A percentile compares a stretch with the other conserved stretches of the same genome.
These are phyloP conservation scores for Ectemnius continuus DNA, from an alignment of 2,888 invertebrate genomes.

Conservation along the genomic window DNA sequence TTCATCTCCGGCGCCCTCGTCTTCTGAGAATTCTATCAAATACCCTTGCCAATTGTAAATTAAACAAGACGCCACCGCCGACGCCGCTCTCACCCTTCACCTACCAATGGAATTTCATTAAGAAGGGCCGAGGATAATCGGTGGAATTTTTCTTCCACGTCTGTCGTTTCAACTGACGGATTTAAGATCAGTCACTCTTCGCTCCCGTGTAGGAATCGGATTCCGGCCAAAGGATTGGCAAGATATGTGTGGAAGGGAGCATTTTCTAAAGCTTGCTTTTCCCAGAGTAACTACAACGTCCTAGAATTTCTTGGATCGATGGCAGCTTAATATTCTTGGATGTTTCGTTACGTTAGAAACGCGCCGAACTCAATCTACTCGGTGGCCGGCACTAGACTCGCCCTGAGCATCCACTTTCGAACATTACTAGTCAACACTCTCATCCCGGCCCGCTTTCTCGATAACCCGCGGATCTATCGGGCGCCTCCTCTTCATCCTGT, in stretches of 20 bases:
- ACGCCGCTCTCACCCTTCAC: neutral
- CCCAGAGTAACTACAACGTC: neutral
- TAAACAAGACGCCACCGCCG: conserved; percentile 23
- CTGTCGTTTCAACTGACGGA: neutral
- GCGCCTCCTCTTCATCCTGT: neutral
- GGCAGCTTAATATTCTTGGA: conserved; percentile 63
- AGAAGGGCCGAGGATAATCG: neutral
- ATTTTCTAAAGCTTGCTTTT: no score
- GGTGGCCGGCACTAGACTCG: conserved; percentile 9
- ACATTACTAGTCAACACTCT: conserved; percentile 34
- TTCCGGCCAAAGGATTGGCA: no score
- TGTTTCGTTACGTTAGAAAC: conserved; percentile 65
- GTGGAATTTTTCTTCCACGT: neutral
- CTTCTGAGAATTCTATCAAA: conserved; percentile 35
- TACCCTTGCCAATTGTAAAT: conserved; percentile 30
- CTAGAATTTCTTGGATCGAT: conserved; percentile 48
- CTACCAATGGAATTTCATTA: neutral
- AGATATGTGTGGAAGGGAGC: no score
- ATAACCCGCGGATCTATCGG: conserved; percentile 27
- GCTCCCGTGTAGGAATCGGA: no score
- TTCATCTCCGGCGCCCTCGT: neutral
- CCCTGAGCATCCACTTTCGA: conserved; percentile 37
- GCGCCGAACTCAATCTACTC: conserved; percentile 44
- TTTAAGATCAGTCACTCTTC: no score
- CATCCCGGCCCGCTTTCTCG: neutral